phyloP scores from a whole-genome alignment of 2,113 vertebrate species.

The Pluvialis apricaria region DNA sequence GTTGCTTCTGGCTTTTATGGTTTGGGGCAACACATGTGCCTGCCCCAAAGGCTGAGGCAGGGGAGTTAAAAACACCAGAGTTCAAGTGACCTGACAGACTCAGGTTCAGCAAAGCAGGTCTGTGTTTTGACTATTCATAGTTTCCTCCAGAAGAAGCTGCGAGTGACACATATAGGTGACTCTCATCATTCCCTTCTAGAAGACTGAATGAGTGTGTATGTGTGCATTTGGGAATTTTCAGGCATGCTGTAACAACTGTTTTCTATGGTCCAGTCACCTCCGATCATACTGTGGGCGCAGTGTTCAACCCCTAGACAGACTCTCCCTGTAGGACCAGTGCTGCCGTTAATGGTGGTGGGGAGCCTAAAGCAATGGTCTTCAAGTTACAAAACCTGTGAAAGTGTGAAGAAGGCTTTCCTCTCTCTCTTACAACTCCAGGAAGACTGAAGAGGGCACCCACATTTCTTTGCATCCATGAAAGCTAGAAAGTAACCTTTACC shows the following conservation, averaged over 20 bases:
- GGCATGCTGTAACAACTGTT: neutral
- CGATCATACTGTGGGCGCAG: rapidly evolving
- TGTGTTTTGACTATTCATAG: neutral
- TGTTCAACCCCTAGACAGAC: neutral
- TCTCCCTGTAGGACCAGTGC: neutral
- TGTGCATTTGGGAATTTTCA: neutral
- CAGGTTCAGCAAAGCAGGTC: neutral
- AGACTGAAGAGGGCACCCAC: neutral
- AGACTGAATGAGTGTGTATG: neutral
- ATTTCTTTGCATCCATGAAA: neutral
- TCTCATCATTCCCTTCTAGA: neutral
- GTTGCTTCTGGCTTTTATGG: neutral
- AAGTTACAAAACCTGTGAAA: neutral
- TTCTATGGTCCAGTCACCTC: neutral
- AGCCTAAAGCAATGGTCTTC: neutral
- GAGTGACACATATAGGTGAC: neutral
- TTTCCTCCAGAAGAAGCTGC: neutral
- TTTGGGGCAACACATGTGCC: neutral
- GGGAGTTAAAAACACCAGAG: neutral
- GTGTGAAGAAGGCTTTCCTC: neutral
- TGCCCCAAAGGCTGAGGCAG: neutral
- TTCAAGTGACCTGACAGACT: neutral
- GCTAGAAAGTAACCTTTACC: neutral
- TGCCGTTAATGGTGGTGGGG: rapidly evolving
- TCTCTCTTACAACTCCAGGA: neutral